These are phyloP conservation scores for Emberiza fucata DNA, from an alignment of 2,113 vertebrate species.

Conservation along the genomic window DNA sequence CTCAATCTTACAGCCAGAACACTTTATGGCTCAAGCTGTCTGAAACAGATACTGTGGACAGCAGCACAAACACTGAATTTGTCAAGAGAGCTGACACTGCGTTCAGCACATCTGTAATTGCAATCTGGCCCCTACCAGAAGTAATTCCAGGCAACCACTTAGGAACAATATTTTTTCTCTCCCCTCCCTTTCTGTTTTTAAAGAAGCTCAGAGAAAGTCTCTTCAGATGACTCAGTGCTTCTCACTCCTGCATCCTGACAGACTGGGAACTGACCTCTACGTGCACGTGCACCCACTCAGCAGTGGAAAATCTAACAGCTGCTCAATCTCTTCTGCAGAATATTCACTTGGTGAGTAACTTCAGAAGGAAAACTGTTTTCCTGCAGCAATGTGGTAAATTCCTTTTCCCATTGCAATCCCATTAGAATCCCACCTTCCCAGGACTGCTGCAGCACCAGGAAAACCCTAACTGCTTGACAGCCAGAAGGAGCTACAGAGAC, in stretches of 20 bases:
- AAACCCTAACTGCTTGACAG: neutral
- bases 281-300: fast-evolving
- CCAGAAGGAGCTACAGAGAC: neutral
- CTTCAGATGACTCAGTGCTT: neutral
- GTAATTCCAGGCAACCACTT: slow-evolving; percentile 32
- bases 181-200: neutral
- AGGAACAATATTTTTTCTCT: slow-evolving; percentile 2
- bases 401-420: neutral
- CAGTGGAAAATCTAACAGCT: neutral
- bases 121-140: slow-evolving; percentile 51
- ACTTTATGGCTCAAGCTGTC: slow-evolving; percentile 23
- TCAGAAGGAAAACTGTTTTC: neutral
- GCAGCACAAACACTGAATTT: slow-evolving; percentile 29
- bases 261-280: neutral
- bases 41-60: slow-evolving; percentile 32
- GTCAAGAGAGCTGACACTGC: slow-evolving; percentile 38
- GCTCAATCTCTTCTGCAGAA: neutral
- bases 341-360: neutral
- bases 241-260: neutral
- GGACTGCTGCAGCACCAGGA: neutral
- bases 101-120: slow-evolving; percentile 51
- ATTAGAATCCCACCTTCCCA: neutral
- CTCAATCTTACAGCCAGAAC: neutral
- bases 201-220: neutral
- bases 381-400: neutral